Evolutionary conservation across 1,140 invertebrate genomes (phyloP).

Genomic region (Ctenoplectra terminalis): DNA sequence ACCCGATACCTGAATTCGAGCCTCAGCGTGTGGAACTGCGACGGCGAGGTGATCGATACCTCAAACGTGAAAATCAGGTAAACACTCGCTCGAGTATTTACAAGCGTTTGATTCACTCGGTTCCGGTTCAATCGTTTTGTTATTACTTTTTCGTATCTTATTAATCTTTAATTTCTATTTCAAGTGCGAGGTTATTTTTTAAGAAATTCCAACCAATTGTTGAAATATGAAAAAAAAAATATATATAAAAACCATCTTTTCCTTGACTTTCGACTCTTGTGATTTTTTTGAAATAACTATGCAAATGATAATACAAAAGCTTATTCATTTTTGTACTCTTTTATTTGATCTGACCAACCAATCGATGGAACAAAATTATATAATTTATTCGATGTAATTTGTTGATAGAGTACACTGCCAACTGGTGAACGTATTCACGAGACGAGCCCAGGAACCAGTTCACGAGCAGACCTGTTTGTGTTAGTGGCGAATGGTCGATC

Average conservation of each 20-base stretch:
- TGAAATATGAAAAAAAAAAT: no score
- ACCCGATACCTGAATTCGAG: slow-evolving; percentile 73
- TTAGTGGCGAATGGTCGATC: slow-evolving; percentile 8
- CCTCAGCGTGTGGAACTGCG: slow-evolving; percentile 92
- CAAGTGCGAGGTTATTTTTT: no score
- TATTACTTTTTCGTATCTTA: not conserved
- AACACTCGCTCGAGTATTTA: not conserved
- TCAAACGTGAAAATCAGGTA: slow-evolving; percentile 89
- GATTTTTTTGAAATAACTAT: no score
- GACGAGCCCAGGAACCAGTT: slow-evolving; percentile 72
- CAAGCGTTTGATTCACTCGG: slow-evolving; percentile 10
- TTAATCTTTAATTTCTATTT: not conserved
- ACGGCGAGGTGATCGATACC: slow-evolving; percentile 90
- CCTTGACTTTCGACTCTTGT: no score
- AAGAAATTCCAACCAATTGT: no score
- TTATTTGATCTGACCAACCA: not conserved
- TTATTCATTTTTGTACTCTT: not conserved
- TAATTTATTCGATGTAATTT: not conserved
- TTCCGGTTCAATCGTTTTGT: not conserved
- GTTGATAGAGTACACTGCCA: slow-evolving; percentile 84
- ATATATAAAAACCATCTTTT: no score
- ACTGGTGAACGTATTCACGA: slow-evolving; percentile 84
- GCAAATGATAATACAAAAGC: no score
- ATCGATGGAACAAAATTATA: not conserved
- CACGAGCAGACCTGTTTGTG: slow-evolving; percentile 50